Evolutionary conservation across 2,797 vertebrate genomes (phyloP), one percentile per base, ranked within the genome.

Genomic region (Amniataba percoides): DNA sequence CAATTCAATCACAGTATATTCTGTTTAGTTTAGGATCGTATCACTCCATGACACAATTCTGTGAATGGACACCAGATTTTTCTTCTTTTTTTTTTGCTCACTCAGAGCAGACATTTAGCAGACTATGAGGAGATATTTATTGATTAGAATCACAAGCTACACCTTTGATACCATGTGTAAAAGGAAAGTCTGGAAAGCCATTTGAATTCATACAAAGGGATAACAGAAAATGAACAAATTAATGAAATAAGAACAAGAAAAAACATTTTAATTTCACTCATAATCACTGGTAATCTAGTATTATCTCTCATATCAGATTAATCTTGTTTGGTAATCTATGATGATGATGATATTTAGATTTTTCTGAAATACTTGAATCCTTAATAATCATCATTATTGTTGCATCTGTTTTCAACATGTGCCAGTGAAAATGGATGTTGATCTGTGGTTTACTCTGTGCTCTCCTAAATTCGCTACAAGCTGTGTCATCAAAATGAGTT

Each of bases 401-500:
- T 7, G 42, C 61, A 8, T 65, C 57, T 7, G 63, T 36, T 31
- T 40, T 25, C 42, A 27, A 74, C 10, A 27, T 2, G 16, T 53
- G 56, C 14, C 11, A 19, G 10, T 53, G 14, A 59, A 55, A 80
- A 63, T 45, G 16, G 49, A 45, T 58, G 52, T 45, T 48, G n/a
- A 42, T 59, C 31, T 74, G 65, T 58, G 15, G 43, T 51, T 59
- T 15, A n/a, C 53, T 48, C 65, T 45, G 62, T 71, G 25, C n/a
- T 63, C 45, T 36, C 15, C 1, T 45, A 61, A 71, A 57, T 53
- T 67, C 15, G 34, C 23, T 61, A 57, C 21, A 48, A 70, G 53
- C 19, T 8, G 4, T 58, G 59, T 49, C 39, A 66, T 58, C n/a
- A 15, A 60, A 63, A 79, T 59, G 43, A 74, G 42, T 77, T 80